These are phyloP conservation scores for Odontomyia ornata DNA, from an alignment of 2,888 invertebrate genomes.

Conservation along the genomic window DNA sequence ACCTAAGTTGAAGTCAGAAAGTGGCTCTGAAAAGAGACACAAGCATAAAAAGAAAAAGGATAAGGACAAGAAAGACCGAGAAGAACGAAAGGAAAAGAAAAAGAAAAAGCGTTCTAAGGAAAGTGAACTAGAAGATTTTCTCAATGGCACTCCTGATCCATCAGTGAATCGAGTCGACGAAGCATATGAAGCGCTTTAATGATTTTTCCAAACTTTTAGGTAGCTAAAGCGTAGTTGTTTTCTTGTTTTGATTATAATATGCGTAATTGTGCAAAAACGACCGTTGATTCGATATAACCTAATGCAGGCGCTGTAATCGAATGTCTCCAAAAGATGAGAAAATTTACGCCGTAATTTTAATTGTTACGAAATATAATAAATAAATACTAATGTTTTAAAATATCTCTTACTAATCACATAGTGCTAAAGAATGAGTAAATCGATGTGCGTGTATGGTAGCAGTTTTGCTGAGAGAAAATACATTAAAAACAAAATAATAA, in stretches of 20 bases:
- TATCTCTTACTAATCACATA: too few relatives aligned
- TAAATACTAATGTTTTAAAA: too few relatives aligned
- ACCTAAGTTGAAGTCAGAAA: constrained; percentile 9
- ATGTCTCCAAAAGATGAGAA: too few relatives aligned
- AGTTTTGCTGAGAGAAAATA: too few relatives aligned
- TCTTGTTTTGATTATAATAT: background rate
- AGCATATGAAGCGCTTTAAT: constrained; percentile 71
- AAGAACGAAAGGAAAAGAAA: constrained; percentile 62
- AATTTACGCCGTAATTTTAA: too few relatives aligned
- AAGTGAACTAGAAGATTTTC: constrained; percentile 71
- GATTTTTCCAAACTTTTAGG: background rate
- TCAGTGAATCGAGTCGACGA: constrained; percentile 65
- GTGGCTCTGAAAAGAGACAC: constrained; percentile 58
- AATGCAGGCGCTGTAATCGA: too few relatives aligned
- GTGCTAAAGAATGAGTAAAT: too few relatives aligned
- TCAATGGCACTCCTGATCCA: constrained; percentile 67
- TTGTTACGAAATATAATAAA: too few relatives aligned
- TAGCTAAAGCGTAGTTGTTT: background rate
- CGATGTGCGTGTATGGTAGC: too few relatives aligned
- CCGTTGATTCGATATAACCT: too few relatives aligned
- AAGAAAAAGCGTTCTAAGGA: constrained; percentile 60
- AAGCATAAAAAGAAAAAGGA: constrained; percentile 67
- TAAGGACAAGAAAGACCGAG: constrained; percentile 55
- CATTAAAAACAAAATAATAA: too few relatives aligned
- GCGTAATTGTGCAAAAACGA: background rate